A percentile compares a stretch with the other conserved stretches of the same genome.
phyloP scores from a whole-genome alignment of 2,888 invertebrate genomes.

The Orchestes rusci region DNA sequence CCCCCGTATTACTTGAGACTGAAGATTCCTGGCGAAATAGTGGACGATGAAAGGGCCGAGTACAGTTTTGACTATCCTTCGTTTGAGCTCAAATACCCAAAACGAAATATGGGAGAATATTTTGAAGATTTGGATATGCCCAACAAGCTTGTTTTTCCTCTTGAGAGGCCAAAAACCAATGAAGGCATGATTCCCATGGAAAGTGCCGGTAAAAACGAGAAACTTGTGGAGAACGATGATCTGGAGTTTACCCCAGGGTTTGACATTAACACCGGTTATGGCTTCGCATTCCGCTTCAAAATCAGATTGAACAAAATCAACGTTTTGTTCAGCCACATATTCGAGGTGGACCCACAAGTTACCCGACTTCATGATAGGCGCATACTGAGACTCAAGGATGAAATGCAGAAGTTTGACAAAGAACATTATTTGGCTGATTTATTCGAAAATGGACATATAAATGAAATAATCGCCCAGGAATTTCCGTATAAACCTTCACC shows the following conservation, averaged over 20 bases:
- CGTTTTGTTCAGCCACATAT: constrained; percentile 62
- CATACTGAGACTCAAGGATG: constrained; percentile 50
- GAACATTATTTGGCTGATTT: constrained; percentile 78
- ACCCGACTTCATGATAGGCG: constrained; percentile 52
- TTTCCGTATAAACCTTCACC: constrained; percentile 53
- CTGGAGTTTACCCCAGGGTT: no score
- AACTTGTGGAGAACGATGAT: no score
- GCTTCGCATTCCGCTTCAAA: constrained; percentile 39
- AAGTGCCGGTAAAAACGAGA: no score
- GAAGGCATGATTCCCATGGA: constrained; percentile 32
- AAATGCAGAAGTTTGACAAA: constrained; percentile 60
- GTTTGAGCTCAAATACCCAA: constrained; percentile 65
- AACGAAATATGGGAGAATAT: constrained; percentile 61
- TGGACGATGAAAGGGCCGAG: constrained; percentile 62
- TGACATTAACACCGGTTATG: no score
- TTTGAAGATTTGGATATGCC: constrained; percentile 79
- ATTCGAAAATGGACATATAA: constrained; percentile 56
- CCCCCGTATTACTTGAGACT: constrained; percentile 76
- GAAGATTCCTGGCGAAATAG: constrained; percentile 62
- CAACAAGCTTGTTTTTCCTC: constrained; percentile 46
- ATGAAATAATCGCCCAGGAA: constrained; percentile 48
- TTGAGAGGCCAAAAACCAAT: constrained; percentile 33
- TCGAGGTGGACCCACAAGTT: constrained; percentile 65
- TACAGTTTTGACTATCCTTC: constrained; percentile 66
- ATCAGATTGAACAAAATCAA: constrained; percentile 48